These are phyloP conservation scores for Pedionomus torquatus DNA, from an alignment of 2,113 vertebrate genomes.

Conservation along the genomic window DNA sequence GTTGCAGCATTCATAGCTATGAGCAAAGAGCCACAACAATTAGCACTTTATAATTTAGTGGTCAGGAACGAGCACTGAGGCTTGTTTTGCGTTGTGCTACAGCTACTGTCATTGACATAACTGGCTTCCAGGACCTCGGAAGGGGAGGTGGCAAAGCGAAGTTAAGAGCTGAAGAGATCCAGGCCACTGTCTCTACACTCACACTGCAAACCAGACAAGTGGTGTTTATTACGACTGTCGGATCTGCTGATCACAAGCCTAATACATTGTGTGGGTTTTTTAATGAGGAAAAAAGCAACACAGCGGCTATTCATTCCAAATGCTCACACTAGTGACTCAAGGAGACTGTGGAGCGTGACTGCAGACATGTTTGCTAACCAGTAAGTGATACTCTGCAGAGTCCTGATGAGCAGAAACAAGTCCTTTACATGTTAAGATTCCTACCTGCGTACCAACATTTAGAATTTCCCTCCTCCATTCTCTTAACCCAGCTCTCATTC, in stretches of 20 bases:
- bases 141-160: neutral
- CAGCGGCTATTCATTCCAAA: neutral
- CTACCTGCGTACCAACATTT: conserved; percentile 89
- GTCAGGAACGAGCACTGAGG: neutral
- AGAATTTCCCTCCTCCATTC: conserved; percentile 85
- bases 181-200: neutral
- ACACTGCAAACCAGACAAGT: neutral
- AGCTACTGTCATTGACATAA: neutral
- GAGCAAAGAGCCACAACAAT: conserved; percentile 1
- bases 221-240: neutral
- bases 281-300: neutral
- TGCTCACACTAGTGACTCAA: neutral
- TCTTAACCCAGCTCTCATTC: conserved; percentile 88
- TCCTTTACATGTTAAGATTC: conserved; percentile 1
- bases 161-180: neutral
- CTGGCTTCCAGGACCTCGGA: neutral
- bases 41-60: neutral
- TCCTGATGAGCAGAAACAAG: neutral
- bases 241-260: neutral
- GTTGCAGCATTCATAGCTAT: neutral
- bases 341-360: neutral
- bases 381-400: neutral
- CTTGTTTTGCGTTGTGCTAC: neutral
- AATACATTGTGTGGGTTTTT: neutral
- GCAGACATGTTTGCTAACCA: neutral